A percentile compares a stretch with the other conserved stretches of the same genome.
phyloP scores from a whole-genome alignment of 2,888 invertebrate genomes.

The Colostygia pectinataria region DNA sequence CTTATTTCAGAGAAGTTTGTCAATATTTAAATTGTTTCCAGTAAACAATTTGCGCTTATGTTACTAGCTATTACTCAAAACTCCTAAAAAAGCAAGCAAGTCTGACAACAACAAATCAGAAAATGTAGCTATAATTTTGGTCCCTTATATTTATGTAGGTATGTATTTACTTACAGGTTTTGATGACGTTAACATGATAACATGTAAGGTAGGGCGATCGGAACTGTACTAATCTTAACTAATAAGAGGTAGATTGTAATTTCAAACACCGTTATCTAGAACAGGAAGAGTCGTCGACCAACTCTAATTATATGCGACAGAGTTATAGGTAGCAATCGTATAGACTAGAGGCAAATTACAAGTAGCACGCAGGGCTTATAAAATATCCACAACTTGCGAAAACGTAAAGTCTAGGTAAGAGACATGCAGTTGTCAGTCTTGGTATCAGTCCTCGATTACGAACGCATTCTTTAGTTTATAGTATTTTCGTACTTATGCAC shows the following conservation, averaged over 20 bases:
- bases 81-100: slow-evolving; percentile 15
- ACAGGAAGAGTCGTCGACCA: slow-evolving; percentile 58
- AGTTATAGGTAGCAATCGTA: slow-evolving; percentile 46
- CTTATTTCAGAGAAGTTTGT: slow-evolving; percentile 2
- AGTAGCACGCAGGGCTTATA: slow-evolving; percentile 64
- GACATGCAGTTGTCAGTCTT: slow-evolving; percentile 79
- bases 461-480: slow-evolving; percentile 75
- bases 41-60: not conserved
- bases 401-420: slow-evolving; percentile 70
- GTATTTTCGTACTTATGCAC: slow-evolving; percentile 79
- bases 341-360: slow-evolving; percentile 63
- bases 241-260: slow-evolving; percentile 82
- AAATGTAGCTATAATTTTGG: slow-evolving; percentile 59
- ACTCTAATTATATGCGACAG: slow-evolving; percentile 55
- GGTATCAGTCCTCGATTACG: slow-evolving; percentile 77
- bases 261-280: slow-evolving; percentile 70
- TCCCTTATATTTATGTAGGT: slow-evolving; percentile 46
- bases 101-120: slow-evolving; percentile 28
- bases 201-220: slow-evolving; percentile 9
- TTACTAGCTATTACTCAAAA: slow-evolving; percentile 1
- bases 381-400: slow-evolving; percentile 59
- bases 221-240: slow-evolving; percentile 56
- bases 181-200: slow-evolving; percentile 1
- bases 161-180: slow-evolving; percentile 17
- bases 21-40: not conserved